phyloP scores from a whole-genome alignment of 2,797 vertebrate species.

The Amphiprion clarkii region DNA sequence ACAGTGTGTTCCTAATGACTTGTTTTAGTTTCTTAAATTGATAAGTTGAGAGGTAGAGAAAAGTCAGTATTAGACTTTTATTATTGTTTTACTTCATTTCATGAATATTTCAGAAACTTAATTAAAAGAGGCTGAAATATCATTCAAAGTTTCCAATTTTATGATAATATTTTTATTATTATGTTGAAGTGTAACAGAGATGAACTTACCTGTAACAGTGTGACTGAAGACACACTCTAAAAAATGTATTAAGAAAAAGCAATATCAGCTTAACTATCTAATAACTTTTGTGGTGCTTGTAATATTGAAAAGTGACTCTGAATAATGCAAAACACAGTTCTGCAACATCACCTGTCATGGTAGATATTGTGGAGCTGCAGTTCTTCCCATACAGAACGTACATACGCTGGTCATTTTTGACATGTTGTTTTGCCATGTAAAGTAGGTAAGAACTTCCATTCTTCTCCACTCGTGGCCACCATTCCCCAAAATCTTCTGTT shows the following conservation, averaged over 20 bases:
- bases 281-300: not conserved
- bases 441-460: accelerated
- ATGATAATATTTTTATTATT: too few relatives aligned
- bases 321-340: not conserved
- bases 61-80: too few relatives aligned
- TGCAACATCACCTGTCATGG: accelerated
- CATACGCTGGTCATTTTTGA: accelerated
- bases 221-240: accelerated
- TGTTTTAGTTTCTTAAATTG: not conserved
- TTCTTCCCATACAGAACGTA: accelerated
- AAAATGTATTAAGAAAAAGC: not conserved
- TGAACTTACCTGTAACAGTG: not conserved
- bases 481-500: too few relatives aligned
- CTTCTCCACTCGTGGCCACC: accelerated
- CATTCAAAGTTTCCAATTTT: too few relatives aligned
- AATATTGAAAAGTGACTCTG: not conserved
- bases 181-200: not conserved
- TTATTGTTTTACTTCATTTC: too few relatives aligned
- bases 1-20: too few relatives aligned
- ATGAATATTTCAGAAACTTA: too few relatives aligned
- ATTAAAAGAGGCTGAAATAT: too few relatives aligned
- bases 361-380: accelerated
- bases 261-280: not conserved
- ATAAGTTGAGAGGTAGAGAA: not conserved
- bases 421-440: not conserved